Evolutionary conservation across 2,888 invertebrate species (phyloP).

Genomic region (Alcis repandata): DNA sequence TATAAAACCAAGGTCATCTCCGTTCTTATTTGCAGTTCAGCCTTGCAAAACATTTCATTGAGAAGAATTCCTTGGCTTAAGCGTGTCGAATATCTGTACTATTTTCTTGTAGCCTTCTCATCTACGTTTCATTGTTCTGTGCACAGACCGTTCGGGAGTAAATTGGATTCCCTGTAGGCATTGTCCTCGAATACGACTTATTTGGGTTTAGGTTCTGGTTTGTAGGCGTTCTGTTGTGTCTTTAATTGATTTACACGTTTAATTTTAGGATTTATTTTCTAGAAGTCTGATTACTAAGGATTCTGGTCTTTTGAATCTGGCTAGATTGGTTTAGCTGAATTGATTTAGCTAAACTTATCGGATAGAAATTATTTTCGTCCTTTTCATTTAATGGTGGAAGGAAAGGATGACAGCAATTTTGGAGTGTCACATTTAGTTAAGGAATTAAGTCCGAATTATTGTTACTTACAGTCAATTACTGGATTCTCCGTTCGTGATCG

Average conservation of each 20-base stretch:
- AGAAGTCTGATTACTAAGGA: not conserved
- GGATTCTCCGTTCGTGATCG: too few species aligned
- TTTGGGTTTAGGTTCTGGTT: constrained; percentile 11
- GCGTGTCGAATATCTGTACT: constrained; percentile 22
- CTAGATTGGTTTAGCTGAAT: too few species aligned
- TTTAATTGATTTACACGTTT: not conserved
- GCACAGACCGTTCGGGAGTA: constrained; percentile 18
- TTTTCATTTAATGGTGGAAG: too few species aligned
- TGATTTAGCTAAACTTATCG: too few species aligned
- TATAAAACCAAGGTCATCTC: constrained; percentile 5
- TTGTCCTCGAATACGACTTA: constrained; percentile 19
- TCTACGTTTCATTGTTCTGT: constrained; percentile 29
- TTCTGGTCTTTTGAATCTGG: too few species aligned
- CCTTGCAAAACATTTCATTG: constrained; percentile 23
- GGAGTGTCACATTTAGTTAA: too few species aligned
- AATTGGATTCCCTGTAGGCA: constrained; percentile 27
- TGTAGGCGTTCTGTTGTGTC: not conserved
- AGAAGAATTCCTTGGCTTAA: constrained; percentile 18
- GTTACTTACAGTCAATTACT: not conserved
- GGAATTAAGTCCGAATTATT: not conserved
- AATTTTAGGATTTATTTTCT: not conserved
- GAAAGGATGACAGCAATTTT: too few species aligned
- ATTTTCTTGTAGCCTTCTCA: constrained; percentile 27
- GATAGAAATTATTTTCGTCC: too few species aligned
- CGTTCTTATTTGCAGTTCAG: constrained; percentile 13